A percentile compares a stretch with the other conserved stretches of the same genome.
Conservation (phyloP, 2,113 vertebrate genomes). For the Paradoxurus hermaphroditus region DNA sequence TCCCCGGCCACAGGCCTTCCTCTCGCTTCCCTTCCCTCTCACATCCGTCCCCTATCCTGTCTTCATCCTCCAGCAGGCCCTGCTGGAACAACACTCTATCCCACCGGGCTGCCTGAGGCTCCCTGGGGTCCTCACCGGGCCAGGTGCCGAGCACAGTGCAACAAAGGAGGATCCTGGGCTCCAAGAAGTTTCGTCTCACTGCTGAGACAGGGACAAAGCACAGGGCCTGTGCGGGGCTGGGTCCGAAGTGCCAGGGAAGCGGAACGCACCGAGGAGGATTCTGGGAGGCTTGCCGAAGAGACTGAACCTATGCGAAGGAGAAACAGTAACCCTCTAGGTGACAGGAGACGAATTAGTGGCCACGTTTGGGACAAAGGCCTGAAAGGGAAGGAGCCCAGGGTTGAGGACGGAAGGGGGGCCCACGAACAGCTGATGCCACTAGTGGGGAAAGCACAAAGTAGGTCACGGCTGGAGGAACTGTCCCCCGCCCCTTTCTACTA, state of each 20-base stretch:
- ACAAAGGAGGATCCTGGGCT: neutral
- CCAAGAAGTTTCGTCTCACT: neutral
- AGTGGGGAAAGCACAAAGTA: neutral
- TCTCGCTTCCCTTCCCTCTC: no score
- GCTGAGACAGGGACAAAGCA: neutral
- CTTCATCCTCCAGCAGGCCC: neutral
- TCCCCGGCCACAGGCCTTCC: neutral
- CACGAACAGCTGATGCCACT: neutral
- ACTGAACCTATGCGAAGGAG: neutral
- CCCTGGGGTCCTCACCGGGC: neutral
- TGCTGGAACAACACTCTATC: neutral
- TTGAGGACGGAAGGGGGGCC: neutral
- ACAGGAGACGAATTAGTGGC: neutral
- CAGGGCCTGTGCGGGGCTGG: neutral
- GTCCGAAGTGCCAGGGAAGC: neutral
- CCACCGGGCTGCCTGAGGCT: neutral
- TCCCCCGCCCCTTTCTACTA: neutral
- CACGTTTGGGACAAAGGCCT: neutral
- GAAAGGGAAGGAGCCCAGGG: neutral
- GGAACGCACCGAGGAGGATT: neutral
- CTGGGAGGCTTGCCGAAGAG: neutral
- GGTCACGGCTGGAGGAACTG: neutral
- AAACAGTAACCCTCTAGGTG: neutral
- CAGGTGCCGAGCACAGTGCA: neutral
- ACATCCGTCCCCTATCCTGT: no score